Percentiles rank a stretch among this genome's conserved stretches.
Evolutionary conservation across 2,797 vertebrate species (phyloP).

Genomic region (Gymnothorax javanicus): DNA sequence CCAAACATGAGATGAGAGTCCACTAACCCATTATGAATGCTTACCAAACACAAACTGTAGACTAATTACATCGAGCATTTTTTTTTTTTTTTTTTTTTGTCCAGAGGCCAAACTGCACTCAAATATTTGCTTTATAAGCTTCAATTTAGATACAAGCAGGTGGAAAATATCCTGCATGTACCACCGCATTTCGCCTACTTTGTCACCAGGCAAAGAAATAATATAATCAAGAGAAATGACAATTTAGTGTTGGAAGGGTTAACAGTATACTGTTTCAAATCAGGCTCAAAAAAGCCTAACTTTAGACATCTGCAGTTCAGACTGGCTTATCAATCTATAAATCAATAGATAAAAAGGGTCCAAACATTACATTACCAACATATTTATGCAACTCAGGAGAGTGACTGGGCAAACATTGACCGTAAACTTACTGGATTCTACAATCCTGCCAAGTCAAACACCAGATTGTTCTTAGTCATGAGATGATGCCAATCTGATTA

Average conservation of each 20-base stretch:
- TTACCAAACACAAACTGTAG: not conserved
- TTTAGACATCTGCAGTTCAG: not conserved
- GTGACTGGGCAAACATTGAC: not conserved
- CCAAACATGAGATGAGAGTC: no score
- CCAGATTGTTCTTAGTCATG: not conserved
- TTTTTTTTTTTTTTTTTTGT: not conserved
- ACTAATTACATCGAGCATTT: not conserved
- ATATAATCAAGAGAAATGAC: not conserved
- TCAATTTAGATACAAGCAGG: not conserved
- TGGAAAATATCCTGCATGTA: not conserved
- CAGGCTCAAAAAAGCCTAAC: not conserved
- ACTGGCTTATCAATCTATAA: constrained; percentile 1
- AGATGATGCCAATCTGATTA: not conserved
- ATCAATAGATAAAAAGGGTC: not conserved
- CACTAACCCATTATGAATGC: not conserved
- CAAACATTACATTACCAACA: not conserved
- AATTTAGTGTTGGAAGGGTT: not conserved
- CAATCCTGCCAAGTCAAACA: not conserved
- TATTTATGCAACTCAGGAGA: not conserved
- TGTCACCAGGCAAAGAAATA: not conserved
- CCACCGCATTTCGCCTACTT: not conserved
- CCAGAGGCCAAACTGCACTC: not conserved
- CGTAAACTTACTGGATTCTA: not conserved
- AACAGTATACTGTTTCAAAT: not conserved
- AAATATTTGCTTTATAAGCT: not conserved